Conservation (phyloP, 2,888 invertebrate genomes). For the Plagodis pulveraria region DNA sequence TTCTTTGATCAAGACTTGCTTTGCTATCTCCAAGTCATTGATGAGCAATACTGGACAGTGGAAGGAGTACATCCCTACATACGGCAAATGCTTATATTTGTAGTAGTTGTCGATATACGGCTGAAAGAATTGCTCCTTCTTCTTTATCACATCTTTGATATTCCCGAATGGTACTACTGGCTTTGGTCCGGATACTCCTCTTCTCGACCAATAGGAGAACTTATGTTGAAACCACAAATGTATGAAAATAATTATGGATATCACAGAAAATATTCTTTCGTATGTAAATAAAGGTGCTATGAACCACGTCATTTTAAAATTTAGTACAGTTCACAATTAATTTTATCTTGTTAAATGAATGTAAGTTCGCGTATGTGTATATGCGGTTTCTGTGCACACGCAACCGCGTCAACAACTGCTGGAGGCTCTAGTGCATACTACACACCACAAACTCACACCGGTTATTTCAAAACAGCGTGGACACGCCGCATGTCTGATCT, state of each 20-base stretch:
- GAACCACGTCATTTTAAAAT: conserved; percentile 36
- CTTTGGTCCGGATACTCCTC: conserved; percentile 82
- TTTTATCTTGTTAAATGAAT: not conserved
- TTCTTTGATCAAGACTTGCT: conserved; percentile 85
- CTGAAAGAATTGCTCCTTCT: conserved; percentile 85
- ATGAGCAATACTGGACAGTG: conserved; percentile 86
- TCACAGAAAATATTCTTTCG: conserved; percentile 46
- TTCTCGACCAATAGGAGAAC: conserved; percentile 85
- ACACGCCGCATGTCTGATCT: conserved; percentile 16
- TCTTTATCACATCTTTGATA: conserved; percentile 80
- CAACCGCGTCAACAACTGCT: conserved; percentile 12
- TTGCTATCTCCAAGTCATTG: conserved; percentile 86
- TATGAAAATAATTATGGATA: conserved; percentile 46
- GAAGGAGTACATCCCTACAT: conserved; percentile 86
- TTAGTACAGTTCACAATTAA: not conserved
- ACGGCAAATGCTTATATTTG: conserved; percentile 76
- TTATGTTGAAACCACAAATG: conserved; percentile 71
- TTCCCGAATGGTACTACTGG: conserved; percentile 87
- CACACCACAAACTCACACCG: conserved; percentile 13
- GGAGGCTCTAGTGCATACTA: conserved; percentile 19
- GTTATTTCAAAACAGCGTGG: conserved; percentile 24
- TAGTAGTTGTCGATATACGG: conserved; percentile 85
- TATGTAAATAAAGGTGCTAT: conserved; percentile 40
- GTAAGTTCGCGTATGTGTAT: conserved; percentile 1
- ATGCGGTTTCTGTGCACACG: conserved; percentile 7